Conservation (phyloP, 92 coral and sea anemone genomes). For the Chrysogorgia sp. region DNA sequence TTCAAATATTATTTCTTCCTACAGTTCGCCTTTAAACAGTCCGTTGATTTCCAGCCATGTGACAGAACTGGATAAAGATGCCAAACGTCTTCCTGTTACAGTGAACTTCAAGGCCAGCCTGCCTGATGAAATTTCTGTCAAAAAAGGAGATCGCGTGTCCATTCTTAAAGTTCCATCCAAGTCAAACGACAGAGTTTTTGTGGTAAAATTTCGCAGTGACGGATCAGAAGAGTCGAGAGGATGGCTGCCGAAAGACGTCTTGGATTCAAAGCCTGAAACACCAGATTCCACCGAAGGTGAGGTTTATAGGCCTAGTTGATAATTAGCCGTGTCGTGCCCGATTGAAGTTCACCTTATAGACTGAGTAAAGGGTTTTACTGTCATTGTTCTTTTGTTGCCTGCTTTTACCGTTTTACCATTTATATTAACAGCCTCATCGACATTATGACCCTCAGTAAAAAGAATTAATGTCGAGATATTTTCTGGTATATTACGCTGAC, state of each 20-base stretch:
- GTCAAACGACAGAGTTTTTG: constrained; percentile 28
- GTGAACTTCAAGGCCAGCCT: constrained; percentile 29
- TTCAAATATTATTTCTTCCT: not conserved
- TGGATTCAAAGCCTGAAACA: not conserved
- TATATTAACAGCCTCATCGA: too few species aligned
- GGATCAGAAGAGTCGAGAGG: constrained; percentile 43
- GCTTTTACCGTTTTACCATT: too few species aligned
- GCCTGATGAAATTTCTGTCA: constrained; percentile 36
- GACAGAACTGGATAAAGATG: constrained; percentile 2
- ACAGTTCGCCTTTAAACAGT: not conserved
- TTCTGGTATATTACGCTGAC: too few species aligned
- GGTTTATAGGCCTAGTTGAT: too few species aligned
- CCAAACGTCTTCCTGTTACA: constrained; percentile 9
- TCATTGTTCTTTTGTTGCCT: not conserved
- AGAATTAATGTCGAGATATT: too few species aligned
- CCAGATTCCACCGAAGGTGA: not conserved
- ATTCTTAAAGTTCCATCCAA: constrained; percentile 36
- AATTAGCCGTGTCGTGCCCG: not conserved
- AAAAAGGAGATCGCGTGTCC: constrained; percentile 29
- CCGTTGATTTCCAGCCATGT: constrained; percentile 5
- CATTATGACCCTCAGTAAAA: too few species aligned
- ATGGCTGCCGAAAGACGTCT: constrained; percentile 35
- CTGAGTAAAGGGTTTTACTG: not conserved
- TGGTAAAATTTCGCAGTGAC: constrained; percentile 27
- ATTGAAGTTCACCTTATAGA: not conserved